phyloP scores from a whole-genome alignment of 2,113 vertebrate species.

The Ageneiosus marmoratus region DNA sequence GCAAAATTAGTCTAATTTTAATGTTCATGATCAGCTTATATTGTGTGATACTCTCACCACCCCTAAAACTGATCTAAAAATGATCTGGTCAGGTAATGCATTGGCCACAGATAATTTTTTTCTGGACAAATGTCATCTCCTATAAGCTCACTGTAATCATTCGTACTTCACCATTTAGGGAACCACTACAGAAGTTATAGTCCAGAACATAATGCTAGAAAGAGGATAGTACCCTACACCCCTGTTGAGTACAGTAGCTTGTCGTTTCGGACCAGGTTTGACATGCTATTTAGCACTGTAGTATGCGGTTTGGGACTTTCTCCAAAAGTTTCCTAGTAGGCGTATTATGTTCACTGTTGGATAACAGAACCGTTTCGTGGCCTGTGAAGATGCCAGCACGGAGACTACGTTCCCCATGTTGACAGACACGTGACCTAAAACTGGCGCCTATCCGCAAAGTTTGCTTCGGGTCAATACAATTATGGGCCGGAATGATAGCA shows the following conservation, averaged over 20 bases:
- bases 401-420: background rate
- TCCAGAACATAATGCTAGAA: background rate
- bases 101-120: background rate
- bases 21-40: too few relatives aligned
- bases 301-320: background rate
- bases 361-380: conserved; percentile 1
- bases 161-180: background rate
- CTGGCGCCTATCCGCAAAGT: conserved; percentile 66
- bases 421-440: conserved; percentile 17
- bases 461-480: conserved; percentile 60
- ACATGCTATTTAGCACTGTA: background rate
- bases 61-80: too few relatives aligned
- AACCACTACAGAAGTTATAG: background rate
- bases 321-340: background rate
- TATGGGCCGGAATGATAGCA: conserved; percentile 30
- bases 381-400: conserved; percentile 17
- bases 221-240: background rate
- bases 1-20: too few relatives aligned
- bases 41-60: too few relatives aligned
- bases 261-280: background rate
- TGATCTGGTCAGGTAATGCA: too few relatives aligned
- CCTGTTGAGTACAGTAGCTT: too few relatives aligned
- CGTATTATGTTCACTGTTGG: background rate
- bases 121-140: background rate
- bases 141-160: background rate